Evolutionary conservation across 2,797 vertebrate genomes (phyloP), one percentile per base, ranked within the genome.

Genomic region (Denticeps clupeoides): DNA sequence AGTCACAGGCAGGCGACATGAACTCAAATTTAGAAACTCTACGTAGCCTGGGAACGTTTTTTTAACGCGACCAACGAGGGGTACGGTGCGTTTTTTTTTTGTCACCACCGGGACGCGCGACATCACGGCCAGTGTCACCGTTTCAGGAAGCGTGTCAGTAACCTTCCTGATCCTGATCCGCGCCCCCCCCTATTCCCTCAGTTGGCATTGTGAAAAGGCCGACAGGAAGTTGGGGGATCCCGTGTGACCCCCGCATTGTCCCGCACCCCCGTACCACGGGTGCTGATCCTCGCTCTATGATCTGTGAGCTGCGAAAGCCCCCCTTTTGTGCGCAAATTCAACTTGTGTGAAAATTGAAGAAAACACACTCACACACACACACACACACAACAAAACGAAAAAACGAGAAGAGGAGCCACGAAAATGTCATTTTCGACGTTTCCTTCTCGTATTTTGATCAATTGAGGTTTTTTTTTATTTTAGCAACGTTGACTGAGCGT

Each of bases 191-290:
- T 38, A 58, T 58, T 58, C 67, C 58, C 55, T 59, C 56, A 13
- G 45, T 49, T 68, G 55, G 67, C 33, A 63, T 66, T 58, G 70
- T 62, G 60, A n/a, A 70, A 65, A 67, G 51, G 55, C 32, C 49
- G 62, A 75, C 62, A 71, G 78, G 68, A 80, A 72, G 58, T 70
- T 54, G 55, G 65, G 50, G 60, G 70, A 69, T 70, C 72, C 63
- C 32, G 65, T 60, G 59, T 73, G 79, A 78, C 71, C 74, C 68
- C 70, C 38, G 61, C 60, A 69, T 74, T 77, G 78, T 84, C 51
- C 65, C 55, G 27, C n/a, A 7, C 45, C 72, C 74, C 54, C 71
- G 64, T 74, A 69, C 66, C 70, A 80, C 76, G 50, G 75, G 70
- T 63, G 69, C 67, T 67, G 65, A 72, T 70, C 66, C 57, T 41